Evolutionary conservation across 2,797 vertebrate species (phyloP).

Genomic region (Anisognathus igniventris): DNA sequence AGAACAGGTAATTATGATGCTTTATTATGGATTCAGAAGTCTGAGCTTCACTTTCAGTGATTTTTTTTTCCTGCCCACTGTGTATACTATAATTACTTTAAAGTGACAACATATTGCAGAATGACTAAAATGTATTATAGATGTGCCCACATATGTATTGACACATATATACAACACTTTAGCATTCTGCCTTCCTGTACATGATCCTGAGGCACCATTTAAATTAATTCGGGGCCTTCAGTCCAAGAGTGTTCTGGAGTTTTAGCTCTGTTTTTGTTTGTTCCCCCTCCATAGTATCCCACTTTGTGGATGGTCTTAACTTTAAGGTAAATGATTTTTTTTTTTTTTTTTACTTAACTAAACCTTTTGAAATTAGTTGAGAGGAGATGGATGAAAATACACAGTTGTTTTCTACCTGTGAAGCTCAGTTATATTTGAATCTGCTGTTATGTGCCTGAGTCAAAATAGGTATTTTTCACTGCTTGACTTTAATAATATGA

Average conservation of each 20-base stretch:
- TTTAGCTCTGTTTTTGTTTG: neutral
- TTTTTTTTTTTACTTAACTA: accelerated
- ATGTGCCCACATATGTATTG: accelerated
- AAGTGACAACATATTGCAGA: neutral
- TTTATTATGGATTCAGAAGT: neutral
- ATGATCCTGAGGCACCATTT: neutral
- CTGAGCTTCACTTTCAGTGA: neutral
- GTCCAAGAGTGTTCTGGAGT: accelerated
- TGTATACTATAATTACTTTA: neutral
- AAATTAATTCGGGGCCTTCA: neutral
- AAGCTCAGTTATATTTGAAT: neutral
- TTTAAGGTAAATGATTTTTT: neutral
- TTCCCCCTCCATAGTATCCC: accelerated
- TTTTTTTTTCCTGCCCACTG: neutral
- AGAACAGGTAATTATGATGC: neutral
- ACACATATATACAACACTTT: neutral
- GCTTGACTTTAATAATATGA: neutral
- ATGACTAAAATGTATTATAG: neutral
- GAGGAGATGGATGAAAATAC: neutral
- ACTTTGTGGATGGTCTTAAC: neutral
- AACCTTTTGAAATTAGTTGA: neutral
- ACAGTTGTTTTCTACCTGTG: accelerated
- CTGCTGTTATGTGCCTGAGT: neutral
- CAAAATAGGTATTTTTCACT: neutral
- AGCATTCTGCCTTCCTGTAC: neutral